Evolutionary conservation across 2,113 vertebrate species (phyloP).

Genomic region (Coturnix japonica): DNA sequence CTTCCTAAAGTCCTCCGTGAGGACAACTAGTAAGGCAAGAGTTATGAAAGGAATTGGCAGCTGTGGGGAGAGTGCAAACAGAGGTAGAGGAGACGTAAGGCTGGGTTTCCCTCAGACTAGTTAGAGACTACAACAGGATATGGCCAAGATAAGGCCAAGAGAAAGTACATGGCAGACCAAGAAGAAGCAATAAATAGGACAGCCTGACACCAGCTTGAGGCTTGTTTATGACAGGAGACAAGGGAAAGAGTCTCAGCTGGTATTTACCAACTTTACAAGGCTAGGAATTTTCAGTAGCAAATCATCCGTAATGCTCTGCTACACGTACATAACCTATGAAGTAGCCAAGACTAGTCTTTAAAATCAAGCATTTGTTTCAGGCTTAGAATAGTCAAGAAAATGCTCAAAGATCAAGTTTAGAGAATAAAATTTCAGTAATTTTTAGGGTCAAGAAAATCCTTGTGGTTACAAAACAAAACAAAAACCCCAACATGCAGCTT

Average conservation of each 20-base stretch:
- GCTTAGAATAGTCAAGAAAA: neutral
- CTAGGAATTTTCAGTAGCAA: neutral
- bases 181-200: neutral
- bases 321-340: neutral
- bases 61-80: conserved; percentile 68
- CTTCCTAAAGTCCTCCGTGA: conserved; percentile 67
- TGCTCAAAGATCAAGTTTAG: neutral
- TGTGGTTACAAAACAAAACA: neutral
- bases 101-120: conserved; percentile 55
- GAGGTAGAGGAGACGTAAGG: conserved; percentile 63
- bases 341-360: neutral
- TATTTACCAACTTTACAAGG: neutral
- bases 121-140: conserved; percentile 58
- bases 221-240: neutral
- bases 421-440: neutral
- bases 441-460: neutral
- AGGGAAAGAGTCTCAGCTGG: neutral
- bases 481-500: fast-evolving
- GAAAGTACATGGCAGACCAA: neutral
- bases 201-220: neutral
- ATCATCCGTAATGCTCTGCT: neutral
- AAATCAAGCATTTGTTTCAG: neutral
- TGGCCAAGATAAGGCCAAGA: neutral
- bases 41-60: conserved; percentile 68
- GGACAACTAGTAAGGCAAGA: conserved; percentile 67